Evolutionary conservation across 2,797 vertebrate species (phyloP), one percentile per base, ranked within the genome.

Genomic region (Carapus acus): DNA sequence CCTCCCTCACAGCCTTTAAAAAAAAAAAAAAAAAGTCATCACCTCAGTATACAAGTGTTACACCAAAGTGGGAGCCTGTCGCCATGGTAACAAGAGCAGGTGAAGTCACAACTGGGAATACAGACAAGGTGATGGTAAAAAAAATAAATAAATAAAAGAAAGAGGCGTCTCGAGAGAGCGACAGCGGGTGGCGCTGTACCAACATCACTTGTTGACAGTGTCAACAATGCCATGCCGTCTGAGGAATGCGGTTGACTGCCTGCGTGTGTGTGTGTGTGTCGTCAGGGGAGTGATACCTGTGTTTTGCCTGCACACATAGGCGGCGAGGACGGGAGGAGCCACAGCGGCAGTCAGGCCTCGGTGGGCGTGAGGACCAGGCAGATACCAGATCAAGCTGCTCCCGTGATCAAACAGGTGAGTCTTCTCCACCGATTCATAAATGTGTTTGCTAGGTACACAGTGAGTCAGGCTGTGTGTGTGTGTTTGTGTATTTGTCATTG

Each of bases 241-340:
- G 45, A 49, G 4, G 36, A 43, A 49, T 6, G 40, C 4, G 17
- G 45, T 15, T 42, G 16, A 41, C 7, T 49, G 45, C 52, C 50
- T 49, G 33, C 31, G 20, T 46, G 52, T 17, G 47, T 36, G 48
- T 40, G 41, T 13, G 18, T 31, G 64, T 52, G 22, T 51, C 54
- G 45, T 40, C 11, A 54, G 27, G 33, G 41, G 40, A 43, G 56
- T 65, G 58, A 67, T 29, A 50, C 20, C 43, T 59, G 71, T 84
- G 79, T 85, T 85, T 83, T 81, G 69, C 58, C 61, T 68, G 69
- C 15, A 77, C 37, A 71, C 78, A 74, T 41, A 83, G 84, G 74
- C 31, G 69, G 54, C 47, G 74, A 69, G 29, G 57, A 20, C 48
- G 64, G 69, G 54, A 68, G 54, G 65, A 67, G 80, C 64, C 62